Evolutionary conservation across 2,888 invertebrate genomes (phyloP).

Genomic region (Euclidia mi): DNA sequence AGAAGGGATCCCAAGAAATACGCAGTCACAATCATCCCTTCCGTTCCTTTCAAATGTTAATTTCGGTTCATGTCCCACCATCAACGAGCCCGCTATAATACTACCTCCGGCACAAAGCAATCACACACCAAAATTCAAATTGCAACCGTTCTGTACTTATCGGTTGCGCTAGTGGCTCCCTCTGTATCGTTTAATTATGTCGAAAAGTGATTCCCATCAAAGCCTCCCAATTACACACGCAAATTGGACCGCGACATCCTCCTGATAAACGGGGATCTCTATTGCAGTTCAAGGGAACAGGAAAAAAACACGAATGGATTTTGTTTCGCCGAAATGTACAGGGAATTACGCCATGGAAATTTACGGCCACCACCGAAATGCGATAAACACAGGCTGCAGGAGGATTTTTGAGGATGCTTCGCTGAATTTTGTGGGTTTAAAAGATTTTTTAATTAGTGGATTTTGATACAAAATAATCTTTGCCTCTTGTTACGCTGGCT

Average conservation of each 20-base stretch:
- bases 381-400: conserved; percentile 8
- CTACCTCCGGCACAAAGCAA: neutral
- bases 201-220: conserved; percentile 71
- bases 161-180: conserved; percentile 16
- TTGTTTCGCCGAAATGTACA: conserved; percentile 18
- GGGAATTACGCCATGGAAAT: conserved; percentile 14
- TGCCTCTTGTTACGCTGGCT: conserved; percentile 5
- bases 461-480: conserved; percentile 4
- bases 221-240: conserved; percentile 68
- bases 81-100: neutral
- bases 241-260: conserved; percentile 63
- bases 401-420: conserved; percentile 5
- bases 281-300: conserved; percentile 23
- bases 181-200: conserved; percentile 68
- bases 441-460: conserved; percentile 13
- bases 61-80: neutral
- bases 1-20: neutral
- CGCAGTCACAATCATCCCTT: conserved; percentile 1
- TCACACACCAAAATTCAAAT: neutral
- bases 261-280: conserved; percentile 24
- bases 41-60: neutral
- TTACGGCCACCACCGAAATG: conserved; percentile 11
- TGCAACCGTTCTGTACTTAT: conserved; percentile 10
- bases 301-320: conserved; percentile 18
- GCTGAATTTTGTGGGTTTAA: conserved; percentile 11